Base-by-base conservation (phyloP, 2,888 invertebrate species). In the Apotomis betuletana region DNA sequence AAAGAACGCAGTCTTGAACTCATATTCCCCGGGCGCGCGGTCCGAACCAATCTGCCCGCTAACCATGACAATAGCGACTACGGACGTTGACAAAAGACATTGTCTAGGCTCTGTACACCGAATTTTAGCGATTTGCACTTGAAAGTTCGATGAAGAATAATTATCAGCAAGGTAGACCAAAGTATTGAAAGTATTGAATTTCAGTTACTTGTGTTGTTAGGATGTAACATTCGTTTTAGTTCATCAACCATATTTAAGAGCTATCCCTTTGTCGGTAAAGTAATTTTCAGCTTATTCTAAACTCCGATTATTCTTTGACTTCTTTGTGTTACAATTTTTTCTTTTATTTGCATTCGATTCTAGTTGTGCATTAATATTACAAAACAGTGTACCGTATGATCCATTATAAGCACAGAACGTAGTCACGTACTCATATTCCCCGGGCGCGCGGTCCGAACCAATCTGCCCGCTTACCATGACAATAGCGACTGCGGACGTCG, bases 21-120 rank as follows among this genome's bases (percentile, higher is more conserved):
- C 10, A 10, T 10, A 41, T 58, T 58, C 58, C 41, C 41, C 41
- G 10, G 58, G 13, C 8, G 36, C 55, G 6, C 55, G 2, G 54
- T 12, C 13, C 63, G n/a, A 63, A 55, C 55, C 55, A 46, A 57
- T 46, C 49, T 49, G 55, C 36, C 41, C 15, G 65, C 65, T 65
- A 57, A 36, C 12, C 65, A 65, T 65, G 46, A 65, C 65, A 65
- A 65, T 65, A 27, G 55, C 65, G 41, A 55, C 61, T 62, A 49
- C 61, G 36, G 27, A 49, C 46, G 55, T 65, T 44, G 65, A 65
- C 55, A 65, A 65, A 57, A 57, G 57, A 65, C 65, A 13, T 65
- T 57, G 57, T 65, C 55, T 57, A 57, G 41, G 52, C 52, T 5
- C 46, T 44, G 51, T 63, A 41, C 63, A 49, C 10, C 9, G 65